phyloP scores from a whole-genome alignment of 2,113 vertebrate species.

The Struthio camelus region DNA sequence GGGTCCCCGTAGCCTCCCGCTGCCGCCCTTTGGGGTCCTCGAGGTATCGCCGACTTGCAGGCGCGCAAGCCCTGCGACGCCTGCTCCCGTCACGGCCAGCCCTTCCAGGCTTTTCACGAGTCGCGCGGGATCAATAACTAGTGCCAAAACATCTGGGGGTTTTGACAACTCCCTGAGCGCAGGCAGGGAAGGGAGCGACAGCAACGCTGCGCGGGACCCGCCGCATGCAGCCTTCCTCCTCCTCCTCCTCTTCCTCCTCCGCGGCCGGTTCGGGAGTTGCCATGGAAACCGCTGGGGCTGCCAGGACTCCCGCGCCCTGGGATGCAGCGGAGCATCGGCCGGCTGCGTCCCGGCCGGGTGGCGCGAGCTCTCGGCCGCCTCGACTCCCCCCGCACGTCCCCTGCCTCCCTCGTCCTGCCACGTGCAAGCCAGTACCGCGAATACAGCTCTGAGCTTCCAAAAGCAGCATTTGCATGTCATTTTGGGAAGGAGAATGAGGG shows the following conservation, averaged over 20 bases:
- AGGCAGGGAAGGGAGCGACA: neutral
- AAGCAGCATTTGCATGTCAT: neutral
- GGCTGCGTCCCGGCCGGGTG: too few species aligned
- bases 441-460: neutral
- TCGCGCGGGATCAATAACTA: too few species aligned
- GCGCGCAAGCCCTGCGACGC: too few species aligned
- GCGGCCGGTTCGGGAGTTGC: neutral
- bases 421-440: accelerated
- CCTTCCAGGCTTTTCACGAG: too few species aligned
- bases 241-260: too few species aligned
- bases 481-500: neutral
- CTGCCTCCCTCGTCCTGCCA: neutral
- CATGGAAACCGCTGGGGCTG: neutral
- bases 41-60: too few species aligned
- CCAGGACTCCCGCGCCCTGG: neutral
- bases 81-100: too few species aligned
- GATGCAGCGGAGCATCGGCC: slow-evolving; percentile 26
- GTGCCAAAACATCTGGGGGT: neutral
- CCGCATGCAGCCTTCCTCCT: neutral
- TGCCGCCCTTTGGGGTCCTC: neutral
- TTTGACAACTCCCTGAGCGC: neutral
- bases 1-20: accelerated
- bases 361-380: too few species aligned
- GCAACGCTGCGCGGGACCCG: neutral
- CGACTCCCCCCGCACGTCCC: neutral